phyloP scores from a whole-genome alignment of 2,113 vertebrate species.

The Neogobius melanostomus region DNA sequence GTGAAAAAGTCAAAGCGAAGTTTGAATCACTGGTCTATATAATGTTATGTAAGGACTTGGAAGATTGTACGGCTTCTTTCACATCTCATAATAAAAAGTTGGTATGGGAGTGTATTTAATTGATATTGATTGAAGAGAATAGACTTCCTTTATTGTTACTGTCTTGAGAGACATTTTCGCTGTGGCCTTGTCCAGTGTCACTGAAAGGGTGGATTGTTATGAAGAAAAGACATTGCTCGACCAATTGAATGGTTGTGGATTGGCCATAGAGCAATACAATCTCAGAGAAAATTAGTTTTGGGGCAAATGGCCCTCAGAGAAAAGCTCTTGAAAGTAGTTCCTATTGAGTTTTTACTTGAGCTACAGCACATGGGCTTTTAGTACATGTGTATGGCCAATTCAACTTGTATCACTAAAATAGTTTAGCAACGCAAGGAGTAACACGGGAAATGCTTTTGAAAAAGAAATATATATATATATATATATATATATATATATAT shows the following conservation, averaged over 20 bases:
- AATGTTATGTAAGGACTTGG: no score
- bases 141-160: background rate
- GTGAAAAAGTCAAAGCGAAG: no score
- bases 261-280: slow-evolving; percentile 2
- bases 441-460: background rate
- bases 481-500: no score
- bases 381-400: background rate
- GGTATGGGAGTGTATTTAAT: background rate
- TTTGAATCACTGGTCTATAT: no score
- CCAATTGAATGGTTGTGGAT: slow-evolving; percentile 2
- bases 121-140: background rate
- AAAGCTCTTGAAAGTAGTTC: slow-evolving; percentile 5
- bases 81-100: background rate
- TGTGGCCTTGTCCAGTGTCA: background rate
- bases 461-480: background rate
- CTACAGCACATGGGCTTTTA: background rate
- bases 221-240: background rate
- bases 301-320: background rate
- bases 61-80: no score
- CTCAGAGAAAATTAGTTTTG: slow-evolving; percentile 5
- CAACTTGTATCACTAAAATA: background rate
- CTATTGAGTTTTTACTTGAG: background rate
- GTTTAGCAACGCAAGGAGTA: no score
- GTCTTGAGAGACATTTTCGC: background rate
- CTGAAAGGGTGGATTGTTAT: slow-evolving; percentile 2